Evolutionary conservation across 2,797 vertebrate genomes (phyloP), one percentile per base, ranked within the genome.

Genomic region (Parotocinclus haroldoi): DNA sequence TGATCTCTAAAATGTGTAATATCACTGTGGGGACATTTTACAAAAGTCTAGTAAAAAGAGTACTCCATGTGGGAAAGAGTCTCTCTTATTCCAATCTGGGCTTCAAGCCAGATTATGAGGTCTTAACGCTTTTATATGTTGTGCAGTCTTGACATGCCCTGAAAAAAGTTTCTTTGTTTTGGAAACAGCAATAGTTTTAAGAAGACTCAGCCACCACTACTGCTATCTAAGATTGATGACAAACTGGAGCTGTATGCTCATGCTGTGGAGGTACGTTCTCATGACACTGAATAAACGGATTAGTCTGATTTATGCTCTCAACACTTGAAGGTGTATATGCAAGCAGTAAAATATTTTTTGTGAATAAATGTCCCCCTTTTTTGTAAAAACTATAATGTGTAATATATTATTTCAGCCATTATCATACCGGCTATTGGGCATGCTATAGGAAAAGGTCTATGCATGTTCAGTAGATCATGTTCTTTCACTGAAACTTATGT

Each of bases 221-320:
- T 92, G 6, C 79, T 93, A 70, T 87, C 92, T 1, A 96, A 91
- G 84, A 96, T 98, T 0, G 93, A 96, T 9, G 91, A 93, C 81
- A 90, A 89, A 52, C 81, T 95, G 86, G 96, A 97, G 77, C 94
- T 93, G 85, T 98, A 98, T 72, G 89, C 93, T 0, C 91, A 95
- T 57, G 95, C 96, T 37, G 83, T 96, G 10, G 95, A 98, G 94
- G 96, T 98, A 74, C 67, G 79, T n/a, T 50, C 13, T 16, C n/a
- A 44, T 37, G 55, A 6, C 7, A 9, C 13, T 54, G 27, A 36
- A 55, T 52, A 13, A 48, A 9, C 13, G 5, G 27, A 27, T 27
- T 27, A 27, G 27, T 27, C 27, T 27, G 27, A 27, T 27, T 27
- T 27, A 27, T 27, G 27, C 5, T 27, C 27, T 27, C 27, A 27